phyloP scores from a whole-genome alignment of 2,113 vertebrate species.

The Nannobrachium achirus region DNA sequence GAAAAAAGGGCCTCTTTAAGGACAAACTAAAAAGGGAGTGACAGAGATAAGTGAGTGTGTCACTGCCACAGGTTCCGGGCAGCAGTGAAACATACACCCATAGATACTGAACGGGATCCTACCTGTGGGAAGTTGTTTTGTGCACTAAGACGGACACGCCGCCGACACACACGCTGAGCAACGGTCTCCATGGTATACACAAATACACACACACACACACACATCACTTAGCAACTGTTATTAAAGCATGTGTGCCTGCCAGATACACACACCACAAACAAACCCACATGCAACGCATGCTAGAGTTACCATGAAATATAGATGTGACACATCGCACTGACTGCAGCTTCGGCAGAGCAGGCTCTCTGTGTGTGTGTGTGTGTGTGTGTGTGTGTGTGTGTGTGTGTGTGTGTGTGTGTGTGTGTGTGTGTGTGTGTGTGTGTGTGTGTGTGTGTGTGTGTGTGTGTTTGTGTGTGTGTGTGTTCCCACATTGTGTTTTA shows the following conservation, averaged over 20 bases:
- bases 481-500: slow-evolving; percentile 35
- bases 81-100: background rate
- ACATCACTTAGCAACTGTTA: slow-evolving; percentile 7
- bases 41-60: slow-evolving; percentile 14
- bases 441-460: background rate
- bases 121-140: slow-evolving; percentile 17
- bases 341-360: slow-evolving; percentile 4
- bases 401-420: background rate
- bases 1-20: slow-evolving; percentile 9
- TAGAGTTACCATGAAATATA: slow-evolving; percentile 71
- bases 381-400: background rate
- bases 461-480: background rate
- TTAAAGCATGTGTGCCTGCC: slow-evolving; percentile 6
- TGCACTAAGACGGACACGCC: background rate
- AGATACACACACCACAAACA: slow-evolving; percentile 25
- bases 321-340: slow-evolving; percentile 50
- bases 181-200: slow-evolving; percentile 35
- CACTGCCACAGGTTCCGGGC: slow-evolving; percentile 18
- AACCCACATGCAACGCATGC: slow-evolving; percentile 27
- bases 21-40: slow-evolving; percentile 3
- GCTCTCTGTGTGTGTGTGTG: slow-evolving; percentile 7
- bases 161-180: slow-evolving; percentile 43
- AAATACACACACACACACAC: slow-evolving; percentile 1
- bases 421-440: background rate
- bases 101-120: background rate